Percentiles rank a stretch among this genome's conserved stretches.
Conservation (phyloP, 2,888 invertebrate genomes). For the Campoplex nolae region DNA sequence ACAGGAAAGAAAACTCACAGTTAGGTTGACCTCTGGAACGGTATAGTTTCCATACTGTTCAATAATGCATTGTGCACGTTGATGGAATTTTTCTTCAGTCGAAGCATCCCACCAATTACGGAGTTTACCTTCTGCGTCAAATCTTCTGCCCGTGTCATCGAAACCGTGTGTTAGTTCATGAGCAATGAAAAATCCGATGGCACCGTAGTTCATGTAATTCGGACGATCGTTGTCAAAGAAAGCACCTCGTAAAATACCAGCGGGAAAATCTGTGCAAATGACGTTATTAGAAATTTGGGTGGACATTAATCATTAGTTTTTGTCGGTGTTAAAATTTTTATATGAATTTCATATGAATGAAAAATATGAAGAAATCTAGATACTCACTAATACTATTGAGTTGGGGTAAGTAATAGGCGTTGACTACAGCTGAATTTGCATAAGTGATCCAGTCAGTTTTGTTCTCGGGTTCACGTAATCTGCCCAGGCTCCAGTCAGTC, state of each 20-base stretch:
- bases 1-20: neutral
- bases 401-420: constrained; percentile 86
- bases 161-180: neutral
- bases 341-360: neutral
- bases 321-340: neutral
- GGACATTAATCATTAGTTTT: neutral
- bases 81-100: neutral
- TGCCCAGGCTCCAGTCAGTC: constrained; percentile 85
- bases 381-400: constrained; percentile 85
- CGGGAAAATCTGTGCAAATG: neutral
- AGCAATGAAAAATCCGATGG: neutral
- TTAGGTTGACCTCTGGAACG: neutral
- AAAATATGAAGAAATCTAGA: neutral
- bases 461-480: constrained; percentile 85
- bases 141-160: neutral
- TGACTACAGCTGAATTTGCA: constrained; percentile 85
- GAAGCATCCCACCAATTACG: neutral
- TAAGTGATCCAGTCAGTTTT: constrained; percentile 86
- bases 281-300: neutral
- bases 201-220: constrained; percentile 7
- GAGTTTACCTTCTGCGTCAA: neutral
- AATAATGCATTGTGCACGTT: constrained; percentile 14
- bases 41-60: constrained; percentile 25
- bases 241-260: neutral
- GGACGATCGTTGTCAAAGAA: neutral